Percentiles rank a stretch among this genome's conserved stretches.
phyloP scores from a whole-genome alignment of 2,888 invertebrate genomes.

The Zele albiditarsus region DNA sequence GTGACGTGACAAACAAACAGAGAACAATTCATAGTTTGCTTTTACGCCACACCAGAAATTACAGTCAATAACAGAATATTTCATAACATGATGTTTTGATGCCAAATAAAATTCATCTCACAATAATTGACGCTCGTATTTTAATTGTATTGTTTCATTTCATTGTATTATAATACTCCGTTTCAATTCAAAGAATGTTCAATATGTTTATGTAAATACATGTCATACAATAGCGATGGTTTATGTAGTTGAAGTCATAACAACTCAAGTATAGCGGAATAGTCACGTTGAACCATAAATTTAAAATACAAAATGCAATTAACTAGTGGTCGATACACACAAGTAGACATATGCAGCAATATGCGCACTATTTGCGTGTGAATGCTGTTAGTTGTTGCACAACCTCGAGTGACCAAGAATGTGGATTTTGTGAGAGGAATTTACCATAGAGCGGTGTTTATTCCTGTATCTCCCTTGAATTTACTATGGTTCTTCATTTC shows the following conservation, averaged over 20 bases:
- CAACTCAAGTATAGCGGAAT: constrained; percentile 6
- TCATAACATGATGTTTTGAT: not conserved
- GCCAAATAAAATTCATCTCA: not conserved
- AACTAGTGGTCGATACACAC: constrained; percentile 36
- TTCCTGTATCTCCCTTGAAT: constrained; percentile 9
- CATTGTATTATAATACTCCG: too few species aligned
- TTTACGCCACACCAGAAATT: not conserved
- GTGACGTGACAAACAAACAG: not conserved
- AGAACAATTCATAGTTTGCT: not conserved
- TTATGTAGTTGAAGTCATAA: constrained; percentile 16
- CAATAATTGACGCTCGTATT: not conserved
- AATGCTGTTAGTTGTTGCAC: not conserved
- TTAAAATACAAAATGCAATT: constrained; percentile 45
- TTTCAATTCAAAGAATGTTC: not conserved
- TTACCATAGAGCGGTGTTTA: not conserved
- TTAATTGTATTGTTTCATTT: not conserved
- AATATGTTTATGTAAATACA: not conserved
- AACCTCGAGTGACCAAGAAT: not conserved
- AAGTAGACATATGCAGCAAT: constrained; percentile 10
- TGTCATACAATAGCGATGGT: constrained; percentile 2
- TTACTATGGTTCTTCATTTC: not conserved
- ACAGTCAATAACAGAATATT: not conserved
- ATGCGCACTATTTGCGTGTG: not conserved
- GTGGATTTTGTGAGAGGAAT: constrained; percentile 5
- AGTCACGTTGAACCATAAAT: constrained; percentile 29